phyloP scores from a whole-genome alignment of 2,888 invertebrate genomes.

The Drosophila nr. perissopoda region DNA sequence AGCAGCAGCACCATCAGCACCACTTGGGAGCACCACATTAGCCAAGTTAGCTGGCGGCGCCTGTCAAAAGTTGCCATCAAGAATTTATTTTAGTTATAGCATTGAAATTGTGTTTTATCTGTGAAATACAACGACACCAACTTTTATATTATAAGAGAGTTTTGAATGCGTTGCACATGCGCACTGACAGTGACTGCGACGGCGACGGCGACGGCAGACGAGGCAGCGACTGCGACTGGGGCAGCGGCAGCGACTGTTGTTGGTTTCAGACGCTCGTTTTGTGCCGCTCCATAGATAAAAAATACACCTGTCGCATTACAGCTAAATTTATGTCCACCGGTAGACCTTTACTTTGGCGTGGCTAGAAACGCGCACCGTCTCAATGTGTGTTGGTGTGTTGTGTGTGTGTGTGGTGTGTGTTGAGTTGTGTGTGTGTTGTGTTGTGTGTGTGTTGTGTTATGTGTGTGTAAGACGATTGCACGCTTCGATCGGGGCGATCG shows the following conservation, averaged over 20 bases:
- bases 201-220: not conserved
- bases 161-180: slow-evolving; percentile 77
- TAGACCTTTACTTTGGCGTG: slow-evolving; percentile 83
- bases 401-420: slow-evolving; percentile 20
- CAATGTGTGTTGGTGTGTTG: slow-evolving; percentile 18
- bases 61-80: slow-evolving; percentile 72
- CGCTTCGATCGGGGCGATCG: slow-evolving; percentile 78
- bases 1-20: not conserved
- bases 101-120: slow-evolving; percentile 65
- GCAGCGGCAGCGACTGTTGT: slow-evolving; percentile 17
- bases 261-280: slow-evolving; percentile 54
- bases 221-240: slow-evolving; percentile 19
- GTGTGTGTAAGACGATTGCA: slow-evolving; percentile 70
- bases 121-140: slow-evolving; percentile 16
- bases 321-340: slow-evolving; percentile 84
- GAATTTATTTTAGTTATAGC: slow-evolving; percentile 70
- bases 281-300: slow-evolving; percentile 80
- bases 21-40: slow-evolving; percentile 6
- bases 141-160: slow-evolving; percentile 67
- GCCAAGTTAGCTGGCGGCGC: slow-evolving; percentile 51
- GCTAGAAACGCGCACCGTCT: slow-evolving; percentile 75
- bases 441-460: slow-evolving; percentile 24
- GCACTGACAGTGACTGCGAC: slow-evolving; percentile 20
- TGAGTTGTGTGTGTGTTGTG: slow-evolving; percentile 17
- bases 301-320: slow-evolving; percentile 84